phyloP scores from a whole-genome alignment of 2,888 invertebrate genomes.

The Alloplasta piceator region DNA sequence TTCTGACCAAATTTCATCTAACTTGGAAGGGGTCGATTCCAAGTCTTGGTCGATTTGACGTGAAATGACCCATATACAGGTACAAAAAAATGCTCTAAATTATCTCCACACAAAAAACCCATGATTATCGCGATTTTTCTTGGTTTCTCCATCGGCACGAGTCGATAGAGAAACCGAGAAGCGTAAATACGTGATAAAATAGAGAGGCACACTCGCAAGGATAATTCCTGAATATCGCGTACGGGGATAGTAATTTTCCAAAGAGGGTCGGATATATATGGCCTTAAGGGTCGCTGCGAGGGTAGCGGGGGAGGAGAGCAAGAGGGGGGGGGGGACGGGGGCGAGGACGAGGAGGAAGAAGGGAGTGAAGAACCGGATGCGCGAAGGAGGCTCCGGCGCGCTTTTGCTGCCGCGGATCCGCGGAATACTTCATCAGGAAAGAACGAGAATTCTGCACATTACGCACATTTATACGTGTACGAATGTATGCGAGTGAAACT shows the following conservation, averaged over 20 bases:
- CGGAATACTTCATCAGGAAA: constrained; percentile 56
- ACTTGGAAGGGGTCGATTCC: too few species aligned
- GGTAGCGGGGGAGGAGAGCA: not conserved
- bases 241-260: constrained; percentile 53
- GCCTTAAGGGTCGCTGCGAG: constrained; percentile 48
- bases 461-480: not conserved
- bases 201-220: constrained; percentile 36
- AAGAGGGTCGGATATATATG: constrained; percentile 52
- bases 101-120: too few species aligned
- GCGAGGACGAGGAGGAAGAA: constrained; percentile 6
- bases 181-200: too few species aligned
- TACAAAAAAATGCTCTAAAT: too few species aligned
- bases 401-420: constrained; percentile 45
- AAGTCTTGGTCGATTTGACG: too few species aligned
- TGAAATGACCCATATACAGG: too few species aligned
- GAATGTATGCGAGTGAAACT: constrained; percentile 7
- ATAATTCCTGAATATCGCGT: constrained; percentile 49
- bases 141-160: too few species aligned
- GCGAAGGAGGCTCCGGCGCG: constrained; percentile 38
- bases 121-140: too few species aligned
- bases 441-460: constrained; percentile 44
- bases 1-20: too few species aligned
- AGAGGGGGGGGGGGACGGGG: constrained; percentile 15
- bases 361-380: constrained; percentile 57
- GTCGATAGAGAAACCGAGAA: too few species aligned